These are phyloP conservation scores for Ornithorhynchus anatinus DNA, from an alignment of 2,113 vertebrate genomes.

Conservation along the genomic window DNA sequence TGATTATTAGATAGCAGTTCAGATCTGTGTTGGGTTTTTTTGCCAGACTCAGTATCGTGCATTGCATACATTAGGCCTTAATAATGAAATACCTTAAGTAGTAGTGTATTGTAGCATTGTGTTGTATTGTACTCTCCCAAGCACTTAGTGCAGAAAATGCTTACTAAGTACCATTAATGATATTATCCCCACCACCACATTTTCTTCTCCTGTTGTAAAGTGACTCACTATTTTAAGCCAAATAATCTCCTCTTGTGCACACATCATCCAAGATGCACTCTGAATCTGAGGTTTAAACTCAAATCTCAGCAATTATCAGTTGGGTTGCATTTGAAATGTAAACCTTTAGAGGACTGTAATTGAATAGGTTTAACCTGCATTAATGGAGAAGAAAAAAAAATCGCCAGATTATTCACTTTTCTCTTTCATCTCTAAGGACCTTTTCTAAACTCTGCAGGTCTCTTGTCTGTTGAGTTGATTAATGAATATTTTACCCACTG, in stretches of 20 bases:
- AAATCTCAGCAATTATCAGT: slow-evolving; percentile 25
- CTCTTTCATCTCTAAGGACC: slow-evolving; percentile 19
- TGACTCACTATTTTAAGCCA: background rate
- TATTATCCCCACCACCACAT: background rate
- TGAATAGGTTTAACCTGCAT: slow-evolving; percentile 33
- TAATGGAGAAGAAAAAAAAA: slow-evolving; percentile 20
- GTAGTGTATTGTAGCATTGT: too few species aligned
- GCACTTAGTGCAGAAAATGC: too few species aligned
- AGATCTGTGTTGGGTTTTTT: too few species aligned
- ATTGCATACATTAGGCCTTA: too few species aligned
- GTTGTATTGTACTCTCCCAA: too few species aligned
- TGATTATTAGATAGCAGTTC: too few species aligned
- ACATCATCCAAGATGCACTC: too few species aligned
- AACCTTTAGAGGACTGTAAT: slow-evolving; percentile 44
- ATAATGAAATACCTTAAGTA: too few species aligned
- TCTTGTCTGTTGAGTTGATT: slow-evolving; percentile 67
- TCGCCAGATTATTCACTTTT: slow-evolving; percentile 13
- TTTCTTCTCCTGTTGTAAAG: background rate
- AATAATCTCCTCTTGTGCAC: background rate
- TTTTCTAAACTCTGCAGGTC: slow-evolving; percentile 39
- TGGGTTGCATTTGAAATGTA: slow-evolving; percentile 40
- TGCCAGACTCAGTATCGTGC: too few species aligned
- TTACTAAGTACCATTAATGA: too few species aligned
- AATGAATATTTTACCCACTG: slow-evolving; percentile 64
- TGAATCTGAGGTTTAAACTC: slow-evolving; percentile 37